Evolutionary conservation across 2,888 invertebrate species (phyloP), one percentile per base, ranked within the genome.

Genomic region (Coleophora deauratella): DNA sequence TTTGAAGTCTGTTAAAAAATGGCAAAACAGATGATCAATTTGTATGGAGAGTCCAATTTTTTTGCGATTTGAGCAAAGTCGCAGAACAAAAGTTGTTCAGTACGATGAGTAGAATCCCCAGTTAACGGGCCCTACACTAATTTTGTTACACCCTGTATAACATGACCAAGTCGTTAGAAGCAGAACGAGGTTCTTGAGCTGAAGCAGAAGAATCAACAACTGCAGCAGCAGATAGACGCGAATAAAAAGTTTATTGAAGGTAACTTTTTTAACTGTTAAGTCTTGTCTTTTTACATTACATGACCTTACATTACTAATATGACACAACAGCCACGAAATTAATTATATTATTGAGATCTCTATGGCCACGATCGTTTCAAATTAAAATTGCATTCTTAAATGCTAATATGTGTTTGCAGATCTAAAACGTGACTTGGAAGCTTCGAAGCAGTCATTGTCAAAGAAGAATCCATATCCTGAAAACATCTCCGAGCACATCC

Each of bases 111-210:
- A n/a, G n/a, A n/a, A n/a, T n/a, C n/a, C n/a, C n/a, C n/a, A n/a
- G n/a, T n/a, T n/a, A n/a, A n/a, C n/a, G n/a, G n/a, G n/a, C n/a
- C n/a, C n/a, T n/a, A n/a, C n/a, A n/a, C n/a, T n/a, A n/a, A n/a
- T n/a, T n/a, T n/a, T n/a, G n/a, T n/a, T n/a, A n/a, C n/a, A n/a
- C n/a, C n/a, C n/a, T n/a, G n/a, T n/a, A n/a, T n/a, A n/a, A n/a
- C n/a, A n/a, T n/a, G n/a, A n/a, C n/a, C n/a, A n/a, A 66, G n/a
- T 59, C 64, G 37, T 41, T 85, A 0, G 60, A 71, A 40, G 67
- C 77, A 0, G 79, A 85, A 81, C 40, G 70, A 77, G 41, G 63
- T 80, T 14, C 46, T 86, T 0, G 71, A 73, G 42, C 42, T 85
- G 9, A 67, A 67, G 32, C 85, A 84, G 47, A 75, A 72, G 27